A percentile compares a stretch with the other conserved stretches of the same genome.
These are phyloP conservation scores for Petrosia ficiformis DNA, from an alignment of 37 sponge, comb jelly and placozoan genomes.

Conservation along the genomic window DNA sequence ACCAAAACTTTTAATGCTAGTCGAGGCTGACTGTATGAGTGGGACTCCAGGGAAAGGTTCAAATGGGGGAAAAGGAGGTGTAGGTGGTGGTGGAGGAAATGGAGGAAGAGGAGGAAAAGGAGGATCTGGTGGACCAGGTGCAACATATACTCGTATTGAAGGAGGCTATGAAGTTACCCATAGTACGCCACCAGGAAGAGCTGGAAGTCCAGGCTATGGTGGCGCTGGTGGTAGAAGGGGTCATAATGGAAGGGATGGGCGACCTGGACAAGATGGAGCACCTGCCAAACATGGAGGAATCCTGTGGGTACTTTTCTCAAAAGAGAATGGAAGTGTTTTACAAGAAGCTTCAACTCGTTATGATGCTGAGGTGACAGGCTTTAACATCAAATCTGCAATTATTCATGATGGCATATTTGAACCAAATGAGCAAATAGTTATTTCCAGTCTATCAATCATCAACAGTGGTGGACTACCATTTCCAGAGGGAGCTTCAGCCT, in stretches of 20 bases:
- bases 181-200: not conserved
- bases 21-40: conserved; percentile 47
- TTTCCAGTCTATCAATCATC: conserved; percentile 19
- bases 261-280: conserved; percentile 27
- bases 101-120: conserved; percentile 59
- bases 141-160: conserved; percentile 1
- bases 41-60: conserved; percentile 43
- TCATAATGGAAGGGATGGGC: conserved; percentile 1
- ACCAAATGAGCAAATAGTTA: conserved; percentile 69
- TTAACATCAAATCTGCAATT: conserved; percentile 20
- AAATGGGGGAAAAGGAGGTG: conserved; percentile 46
- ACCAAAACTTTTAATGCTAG: not conserved
- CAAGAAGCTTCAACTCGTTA: conserved; percentile 43
- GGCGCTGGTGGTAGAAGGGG: conserved; percentile 23
- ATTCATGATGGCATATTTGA: conserved; percentile 79
- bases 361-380: conserved; percentile 28
- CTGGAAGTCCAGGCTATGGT: conserved; percentile 1
- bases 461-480: conserved; percentile 68
- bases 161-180: conserved; percentile 16
- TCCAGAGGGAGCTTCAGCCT: conserved; percentile 59
- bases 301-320: conserved; percentile 34
- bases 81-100: conserved; percentile 51
- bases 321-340: conserved; percentile 25
- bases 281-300: conserved; percentile 45
- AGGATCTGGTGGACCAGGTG: conserved; percentile 36